These are phyloP conservation scores for Chionodraco myersi DNA, from an alignment of 2,113 vertebrate species.

Conservation along the genomic window DNA sequence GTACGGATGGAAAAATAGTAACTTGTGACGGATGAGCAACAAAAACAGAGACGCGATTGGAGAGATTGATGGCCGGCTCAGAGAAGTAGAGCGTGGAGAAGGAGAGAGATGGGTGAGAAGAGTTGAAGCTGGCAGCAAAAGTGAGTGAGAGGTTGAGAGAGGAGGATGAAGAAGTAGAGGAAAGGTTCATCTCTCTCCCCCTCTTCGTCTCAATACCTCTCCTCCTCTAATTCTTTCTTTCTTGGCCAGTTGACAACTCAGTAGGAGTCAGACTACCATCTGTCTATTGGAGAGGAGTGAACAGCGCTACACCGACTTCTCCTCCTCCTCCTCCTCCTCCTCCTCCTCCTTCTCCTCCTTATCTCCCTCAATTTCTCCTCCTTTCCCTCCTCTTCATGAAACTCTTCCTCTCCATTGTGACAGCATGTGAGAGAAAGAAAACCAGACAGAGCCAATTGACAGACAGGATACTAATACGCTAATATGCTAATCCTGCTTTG, in stretches of 20 bases:
- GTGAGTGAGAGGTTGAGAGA: constrained; percentile 69
- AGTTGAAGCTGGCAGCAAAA: constrained; percentile 70
- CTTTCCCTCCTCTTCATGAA: constrained; percentile 36
- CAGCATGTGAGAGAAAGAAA: constrained; percentile 56
- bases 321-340: constrained; percentile 1
- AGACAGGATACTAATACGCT: constrained; percentile 75
- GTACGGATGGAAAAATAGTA: constrained; percentile 53
- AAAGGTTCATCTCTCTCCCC: constrained; percentile 62
- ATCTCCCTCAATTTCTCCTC: constrained; percentile 22
- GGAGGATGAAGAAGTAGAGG: constrained; percentile 68
- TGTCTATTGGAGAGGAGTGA: constrained; percentile 66
- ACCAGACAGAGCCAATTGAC: constrained; percentile 64
- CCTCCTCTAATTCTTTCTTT: constrained; percentile 41
- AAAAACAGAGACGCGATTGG: constrained; percentile 38
- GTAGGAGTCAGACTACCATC: constrained; percentile 78
- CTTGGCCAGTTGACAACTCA: constrained; percentile 76
- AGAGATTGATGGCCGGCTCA: constrained; percentile 44
- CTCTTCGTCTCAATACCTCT: constrained; percentile 42
- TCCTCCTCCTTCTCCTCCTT: constrained; percentile 42
- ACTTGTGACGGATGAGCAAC: constrained; percentile 64
- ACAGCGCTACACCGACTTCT: constrained; percentile 46
- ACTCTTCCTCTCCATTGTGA: constrained; percentile 63
- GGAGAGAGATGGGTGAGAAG: constrained; percentile 28
- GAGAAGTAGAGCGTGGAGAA: constrained; percentile 26
- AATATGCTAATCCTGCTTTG: constrained; percentile 86